Base-by-base conservation (phyloP, 2,888 invertebrate genomes). In the Meteorus cinctellus region DNA sequence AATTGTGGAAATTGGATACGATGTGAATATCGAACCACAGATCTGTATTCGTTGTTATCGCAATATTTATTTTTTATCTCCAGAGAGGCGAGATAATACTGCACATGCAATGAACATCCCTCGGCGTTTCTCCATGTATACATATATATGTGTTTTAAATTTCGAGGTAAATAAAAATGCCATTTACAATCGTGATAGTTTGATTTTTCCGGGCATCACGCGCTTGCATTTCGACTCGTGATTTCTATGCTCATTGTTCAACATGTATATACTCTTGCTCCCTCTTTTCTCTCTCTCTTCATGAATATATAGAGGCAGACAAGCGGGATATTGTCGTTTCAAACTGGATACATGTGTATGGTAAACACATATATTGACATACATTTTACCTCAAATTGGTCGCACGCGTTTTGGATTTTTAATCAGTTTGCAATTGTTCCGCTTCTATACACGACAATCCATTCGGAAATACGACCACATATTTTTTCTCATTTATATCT, bases 161-260 rank as follows among this genome's bases (percentile, higher is more conserved):
- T 70, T 70, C 36, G 12, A 55, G 59, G 59, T 55, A 29, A 70
- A 70, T 70, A 70, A 70, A 70, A 70, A 55, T 19, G 55, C 36
- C 34, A 70, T 16, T 31, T 36, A 36, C 69, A 34, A 70, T 70
- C 16, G 59, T 24, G 69, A 70, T 59, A 70, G 31, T 34, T 19
- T 24, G 19, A 59, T 63, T 63, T 63, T 63, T 31, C 10, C 31
- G 14, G 14, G 63, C 63, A 4, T 63, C 34, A 68, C n/a, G 45
- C 31, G 16, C 45, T 24, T 19, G n/a, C 48, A 48, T 60, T 65
- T 41, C 27, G 67, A 6, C 41, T 41, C 41, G 12, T 48, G 12
- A 27, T 67, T 68, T 45, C 19, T 68, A 8, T 48, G 14, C 1
- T 48, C n/a, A 68, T 68, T 68, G 24, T 68, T 60, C n/a, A 14